Evolutionary conservation across 2,888 invertebrate genomes (phyloP).

Genomic region (Autographa gamma): DNA sequence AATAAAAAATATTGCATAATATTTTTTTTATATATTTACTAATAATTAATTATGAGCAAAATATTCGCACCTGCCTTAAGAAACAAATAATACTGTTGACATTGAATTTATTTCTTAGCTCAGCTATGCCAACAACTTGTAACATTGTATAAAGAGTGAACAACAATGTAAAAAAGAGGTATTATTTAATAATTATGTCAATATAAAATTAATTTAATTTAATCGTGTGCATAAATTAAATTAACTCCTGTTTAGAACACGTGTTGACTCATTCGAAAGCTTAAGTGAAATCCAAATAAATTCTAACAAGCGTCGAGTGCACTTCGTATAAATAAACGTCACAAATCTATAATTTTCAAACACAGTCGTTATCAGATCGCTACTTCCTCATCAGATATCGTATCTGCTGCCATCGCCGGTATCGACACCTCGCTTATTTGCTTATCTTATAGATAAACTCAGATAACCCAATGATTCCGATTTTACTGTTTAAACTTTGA

Average conservation of each 20-base stretch:
- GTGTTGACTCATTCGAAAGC: conserved; percentile 20
- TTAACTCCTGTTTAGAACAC: too few relatives aligned
- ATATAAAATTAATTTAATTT: too few relatives aligned
- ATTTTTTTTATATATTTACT: not conserved
- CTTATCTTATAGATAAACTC: conserved; percentile 59
- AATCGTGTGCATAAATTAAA: too few relatives aligned
- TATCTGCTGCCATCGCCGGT: conserved; percentile 59
- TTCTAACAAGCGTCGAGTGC: conserved; percentile 31
- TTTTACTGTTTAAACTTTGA: conserved; percentile 51
- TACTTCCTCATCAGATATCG: conserved; percentile 65
- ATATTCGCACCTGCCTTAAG: not conserved
- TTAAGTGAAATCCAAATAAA: conserved; percentile 32
- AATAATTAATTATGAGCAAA: not conserved
- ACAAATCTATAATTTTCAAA: conserved; percentile 49
- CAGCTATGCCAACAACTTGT: not conserved
- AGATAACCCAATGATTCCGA: conserved; percentile 53
- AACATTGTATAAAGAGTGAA: not conserved
- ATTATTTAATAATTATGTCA: too few relatives aligned
- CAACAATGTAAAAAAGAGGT: too few relatives aligned
- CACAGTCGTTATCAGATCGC: conserved; percentile 51
- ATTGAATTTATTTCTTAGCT: not conserved
- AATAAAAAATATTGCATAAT: not conserved
- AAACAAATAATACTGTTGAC: not conserved
- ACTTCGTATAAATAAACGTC: conserved; percentile 34
- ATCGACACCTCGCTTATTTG: conserved; percentile 61